Evolutionary conservation across 2,797 vertebrate genomes (phyloP).

Genomic region (Rhabdophis nuchalis): DNA sequence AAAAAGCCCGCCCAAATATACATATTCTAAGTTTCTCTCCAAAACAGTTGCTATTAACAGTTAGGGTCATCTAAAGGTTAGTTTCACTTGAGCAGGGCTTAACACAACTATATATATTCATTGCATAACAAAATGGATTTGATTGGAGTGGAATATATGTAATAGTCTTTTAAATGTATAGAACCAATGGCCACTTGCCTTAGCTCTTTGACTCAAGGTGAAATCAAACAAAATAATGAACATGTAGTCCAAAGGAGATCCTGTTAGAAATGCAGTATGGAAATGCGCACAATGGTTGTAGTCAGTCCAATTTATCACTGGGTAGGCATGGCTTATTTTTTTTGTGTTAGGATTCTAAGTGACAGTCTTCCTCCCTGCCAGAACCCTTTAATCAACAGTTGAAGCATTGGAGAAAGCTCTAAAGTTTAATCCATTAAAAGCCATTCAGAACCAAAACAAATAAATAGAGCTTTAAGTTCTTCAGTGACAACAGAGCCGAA

Average conservation of each 20-base stretch:
- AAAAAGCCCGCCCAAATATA: too few relatives aligned
- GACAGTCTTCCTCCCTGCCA: constrained; percentile 63
- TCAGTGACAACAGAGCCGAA: constrained; percentile 75
- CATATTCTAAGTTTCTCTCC: too few relatives aligned
- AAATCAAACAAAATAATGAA: not conserved
- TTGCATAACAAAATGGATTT: not conserved
- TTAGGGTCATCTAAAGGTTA: too few relatives aligned
- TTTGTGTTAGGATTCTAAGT: constrained; percentile 51
- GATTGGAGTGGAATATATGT: not conserved
- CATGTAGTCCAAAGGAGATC: not conserved
- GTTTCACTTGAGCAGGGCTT: too few relatives aligned
- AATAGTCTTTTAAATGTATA: not conserved
- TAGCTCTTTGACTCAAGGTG: not conserved
- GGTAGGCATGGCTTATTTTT: constrained; percentile 4
- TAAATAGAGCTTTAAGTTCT: constrained; percentile 83
- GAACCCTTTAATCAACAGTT: constrained; percentile 73
- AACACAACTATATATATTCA: too few relatives aligned
- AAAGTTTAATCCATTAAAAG: constrained; percentile 81
- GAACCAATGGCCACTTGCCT: not conserved
- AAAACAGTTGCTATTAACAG: too few relatives aligned
- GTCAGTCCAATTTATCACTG: not conserved
- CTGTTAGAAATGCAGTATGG: not conserved
- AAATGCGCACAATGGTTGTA: not conserved
- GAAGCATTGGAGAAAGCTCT: constrained; percentile 73
- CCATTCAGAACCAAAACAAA: constrained; percentile 81